Conservation (phyloP, 2,888 invertebrate species). For the Xestia rhomboidea region DNA sequence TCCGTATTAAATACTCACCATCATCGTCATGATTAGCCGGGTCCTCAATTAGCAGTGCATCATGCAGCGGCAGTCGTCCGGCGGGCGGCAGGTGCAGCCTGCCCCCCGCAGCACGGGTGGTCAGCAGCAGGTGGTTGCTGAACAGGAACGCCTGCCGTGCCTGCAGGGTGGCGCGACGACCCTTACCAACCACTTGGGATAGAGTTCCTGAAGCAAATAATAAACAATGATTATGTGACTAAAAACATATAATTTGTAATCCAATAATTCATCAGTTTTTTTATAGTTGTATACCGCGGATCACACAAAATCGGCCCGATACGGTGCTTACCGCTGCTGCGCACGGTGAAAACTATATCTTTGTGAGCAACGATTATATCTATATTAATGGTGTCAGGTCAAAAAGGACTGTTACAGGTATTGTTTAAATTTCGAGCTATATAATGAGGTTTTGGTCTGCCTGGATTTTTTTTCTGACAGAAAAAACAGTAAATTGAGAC, state of each 20-base stretch:
- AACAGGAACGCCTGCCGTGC: slow-evolving; percentile 96
- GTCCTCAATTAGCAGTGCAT: slow-evolving; percentile 96
- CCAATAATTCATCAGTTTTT: not conserved
- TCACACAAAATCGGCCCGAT: no score
- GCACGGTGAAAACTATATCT: no score
- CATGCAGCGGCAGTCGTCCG: slow-evolving; percentile 95
- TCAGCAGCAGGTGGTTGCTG: slow-evolving; percentile 96
- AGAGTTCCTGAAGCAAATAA: slow-evolving; percentile 91
- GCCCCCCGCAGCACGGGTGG: slow-evolving; percentile 95
- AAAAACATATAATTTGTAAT: not conserved
- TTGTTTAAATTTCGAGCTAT: not conserved
- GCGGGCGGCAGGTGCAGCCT: slow-evolving; percentile 96
- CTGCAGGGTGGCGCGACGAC: slow-evolving; percentile 85
- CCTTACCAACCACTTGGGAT: slow-evolving; percentile 93
- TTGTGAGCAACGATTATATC: no score
- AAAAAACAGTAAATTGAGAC: not conserved
- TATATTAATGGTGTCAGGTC: no score
- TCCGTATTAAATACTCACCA: slow-evolving; percentile 81
- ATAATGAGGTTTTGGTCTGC: not conserved
- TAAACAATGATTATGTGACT: not conserved
- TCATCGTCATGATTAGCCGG: slow-evolving; percentile 93
- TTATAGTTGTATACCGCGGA: not conserved
- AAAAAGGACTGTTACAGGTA: not conserved
- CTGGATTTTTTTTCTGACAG: fast-evolving
- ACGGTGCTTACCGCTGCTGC: no score